Percentiles rank a stretch among this genome's conserved stretches.
Evolutionary conservation across 2,113 vertebrate genomes (phyloP).

Genomic region (Osmerus eperlanus): DNA sequence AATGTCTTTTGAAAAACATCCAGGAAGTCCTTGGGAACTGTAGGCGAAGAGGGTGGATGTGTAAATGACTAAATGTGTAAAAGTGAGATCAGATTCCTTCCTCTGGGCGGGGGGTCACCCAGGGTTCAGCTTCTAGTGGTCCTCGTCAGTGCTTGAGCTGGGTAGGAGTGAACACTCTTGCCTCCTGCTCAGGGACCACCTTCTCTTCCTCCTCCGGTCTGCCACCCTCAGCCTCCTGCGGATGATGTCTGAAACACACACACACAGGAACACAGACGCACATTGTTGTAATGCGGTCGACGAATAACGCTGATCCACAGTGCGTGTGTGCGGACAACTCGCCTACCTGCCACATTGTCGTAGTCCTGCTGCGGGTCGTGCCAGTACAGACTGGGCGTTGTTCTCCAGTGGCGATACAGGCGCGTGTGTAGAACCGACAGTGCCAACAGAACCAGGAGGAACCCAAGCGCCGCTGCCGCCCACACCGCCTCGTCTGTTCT

Average conservation of each 20-base stretch:
- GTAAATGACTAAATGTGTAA: too few relatives aligned
- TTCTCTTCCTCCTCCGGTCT: conserved; percentile 66
- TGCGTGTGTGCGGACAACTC: too few relatives aligned
- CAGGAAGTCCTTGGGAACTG: too few relatives aligned
- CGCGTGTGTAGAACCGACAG: conserved; percentile 72
- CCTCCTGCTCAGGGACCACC: conserved; percentile 39
- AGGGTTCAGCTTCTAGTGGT: conserved; percentile 22
- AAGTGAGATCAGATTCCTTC: too few relatives aligned
- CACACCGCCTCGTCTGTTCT: conserved; percentile 82
- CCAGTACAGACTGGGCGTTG: conserved; percentile 83
- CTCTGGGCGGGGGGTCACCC: neutral
- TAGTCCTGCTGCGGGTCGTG: conserved; percentile 65
- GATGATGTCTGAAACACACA: conserved; percentile 66
- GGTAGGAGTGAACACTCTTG: conserved; percentile 64
- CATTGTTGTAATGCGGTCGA: neutral
- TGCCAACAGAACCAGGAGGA: conserved; percentile 79
- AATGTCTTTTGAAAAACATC: too few relatives aligned
- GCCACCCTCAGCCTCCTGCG: conserved; percentile 65
- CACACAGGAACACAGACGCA: neutral
- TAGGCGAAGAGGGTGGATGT: too few relatives aligned
- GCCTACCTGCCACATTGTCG: conserved; percentile 70
- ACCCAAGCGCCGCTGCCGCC: conserved; percentile 83
- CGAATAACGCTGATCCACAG: too few relatives aligned
- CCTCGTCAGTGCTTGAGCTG: conserved; percentile 67
- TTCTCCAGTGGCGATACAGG: conserved; percentile 78